Evolutionary conservation across 2,888 invertebrate species (phyloP).

Genomic region (Thecophora atra): DNA sequence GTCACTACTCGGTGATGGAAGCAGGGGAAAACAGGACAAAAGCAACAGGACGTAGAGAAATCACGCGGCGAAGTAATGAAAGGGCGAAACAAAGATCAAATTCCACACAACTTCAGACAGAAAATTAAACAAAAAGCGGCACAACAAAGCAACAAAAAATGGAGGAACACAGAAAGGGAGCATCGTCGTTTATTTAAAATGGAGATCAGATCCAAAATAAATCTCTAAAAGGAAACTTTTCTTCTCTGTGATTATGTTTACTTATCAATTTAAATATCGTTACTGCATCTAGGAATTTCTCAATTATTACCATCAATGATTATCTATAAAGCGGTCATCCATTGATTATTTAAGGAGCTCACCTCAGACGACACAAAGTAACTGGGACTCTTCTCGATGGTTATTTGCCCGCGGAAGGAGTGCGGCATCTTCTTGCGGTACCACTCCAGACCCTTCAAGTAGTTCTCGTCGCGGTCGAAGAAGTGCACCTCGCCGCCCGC

Average conservation of each 20-base stretch:
- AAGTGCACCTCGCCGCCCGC: conserved; percentile 96
- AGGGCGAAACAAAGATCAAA: background rate
- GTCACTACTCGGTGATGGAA: too few relatives aligned
- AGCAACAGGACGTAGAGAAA: too few relatives aligned
- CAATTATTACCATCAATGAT: too few relatives aligned
- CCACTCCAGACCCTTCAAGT: conserved; percentile 92
- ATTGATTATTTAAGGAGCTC: conserved; percentile 57
- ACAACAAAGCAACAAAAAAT: background rate
- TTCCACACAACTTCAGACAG: background rate
- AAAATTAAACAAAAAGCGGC: background rate
- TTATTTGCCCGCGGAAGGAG: conserved; percentile 90
- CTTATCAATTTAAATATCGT: too few relatives aligned
- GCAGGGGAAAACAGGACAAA: too few relatives aligned
- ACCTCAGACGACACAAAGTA: conserved; percentile 97
- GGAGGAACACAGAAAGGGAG: background rate
- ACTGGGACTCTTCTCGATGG: conserved; percentile 97
- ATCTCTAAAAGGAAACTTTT: too few relatives aligned
- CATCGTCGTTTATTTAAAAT: too few relatives aligned
- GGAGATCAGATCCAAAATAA: too few relatives aligned
- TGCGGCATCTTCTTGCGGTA: conserved; percentile 94
- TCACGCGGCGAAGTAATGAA: too few relatives aligned
- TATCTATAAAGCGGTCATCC: too few relatives aligned
- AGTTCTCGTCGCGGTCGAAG: conserved; percentile 95
- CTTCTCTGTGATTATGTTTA: too few relatives aligned
- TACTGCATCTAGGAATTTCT: too few relatives aligned